phyloP scores from a whole-genome alignment of 2,888 invertebrate species.

The Glaucopsyche alexis region DNA sequence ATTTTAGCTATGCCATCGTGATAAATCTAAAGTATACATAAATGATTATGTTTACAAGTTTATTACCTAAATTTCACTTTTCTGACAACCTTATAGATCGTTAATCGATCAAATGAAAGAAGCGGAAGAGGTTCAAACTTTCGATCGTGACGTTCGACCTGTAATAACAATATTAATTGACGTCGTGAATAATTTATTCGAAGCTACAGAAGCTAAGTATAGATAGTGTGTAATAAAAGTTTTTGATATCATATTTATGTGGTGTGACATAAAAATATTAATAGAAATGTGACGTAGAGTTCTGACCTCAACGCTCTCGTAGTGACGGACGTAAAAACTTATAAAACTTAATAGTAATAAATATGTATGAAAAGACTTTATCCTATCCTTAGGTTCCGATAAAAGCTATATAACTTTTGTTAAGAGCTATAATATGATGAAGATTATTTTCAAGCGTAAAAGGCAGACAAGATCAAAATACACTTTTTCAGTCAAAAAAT shows the following conservation, averaged over 20 bases:
- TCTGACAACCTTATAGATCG: background rate
- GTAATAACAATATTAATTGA: background rate
- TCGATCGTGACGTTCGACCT: constrained; percentile 20
- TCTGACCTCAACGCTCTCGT: background rate
- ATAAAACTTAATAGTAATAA: constrained; percentile 3
- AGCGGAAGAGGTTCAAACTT: constrained; percentile 17
- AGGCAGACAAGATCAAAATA: no score
- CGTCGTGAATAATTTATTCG: constrained; percentile 1
- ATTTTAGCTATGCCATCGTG: constrained; percentile 7
- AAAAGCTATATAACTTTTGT: background rate
- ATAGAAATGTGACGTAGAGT: background rate
- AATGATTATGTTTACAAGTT: constrained; percentile 17
- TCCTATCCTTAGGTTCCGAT: background rate
- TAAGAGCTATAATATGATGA: background rate
- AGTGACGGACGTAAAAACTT: background rate
- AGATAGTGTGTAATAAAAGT: constrained; percentile 36
- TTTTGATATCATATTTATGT: background rate
- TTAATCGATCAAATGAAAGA: constrained; percentile 15
- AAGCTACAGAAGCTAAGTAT: constrained; percentile 25
- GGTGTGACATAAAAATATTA: background rate
- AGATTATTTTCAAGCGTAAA: background rate
- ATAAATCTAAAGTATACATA: constrained; percentile 1
- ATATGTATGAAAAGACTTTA: constrained; percentile 1
- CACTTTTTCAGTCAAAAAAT: no score
- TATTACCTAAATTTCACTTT: constrained; percentile 14